phyloP scores from a whole-genome alignment of 2,888 invertebrate species.

The Galeruca laticollis region DNA sequence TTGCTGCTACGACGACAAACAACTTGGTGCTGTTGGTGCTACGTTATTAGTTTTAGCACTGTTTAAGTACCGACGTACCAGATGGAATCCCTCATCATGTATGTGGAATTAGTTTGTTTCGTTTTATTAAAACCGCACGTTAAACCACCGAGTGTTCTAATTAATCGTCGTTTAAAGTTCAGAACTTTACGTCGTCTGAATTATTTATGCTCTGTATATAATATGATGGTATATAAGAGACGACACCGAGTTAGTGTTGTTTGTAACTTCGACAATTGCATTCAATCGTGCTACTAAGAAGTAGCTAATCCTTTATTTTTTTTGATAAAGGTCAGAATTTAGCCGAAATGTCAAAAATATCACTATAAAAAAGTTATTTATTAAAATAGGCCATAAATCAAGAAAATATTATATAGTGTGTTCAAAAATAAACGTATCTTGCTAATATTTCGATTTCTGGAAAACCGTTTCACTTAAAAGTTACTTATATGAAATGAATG shows the following conservation, averaged over 20 bases:
- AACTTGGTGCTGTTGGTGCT: constrained; percentile 48
- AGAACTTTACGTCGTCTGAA: constrained; percentile 37
- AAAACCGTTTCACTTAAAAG: too few species aligned
- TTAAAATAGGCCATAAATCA: too few species aligned
- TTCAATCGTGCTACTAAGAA: not conserved
- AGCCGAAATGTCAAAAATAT: too few species aligned
- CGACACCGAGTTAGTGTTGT: not conserved
- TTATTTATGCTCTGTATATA: constrained; percentile 19
- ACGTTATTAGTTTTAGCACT: constrained; percentile 50
- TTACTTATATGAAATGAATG: too few species aligned
- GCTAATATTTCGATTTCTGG: too few species aligned
- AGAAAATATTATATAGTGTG: too few species aligned
- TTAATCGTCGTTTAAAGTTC: constrained; percentile 51
- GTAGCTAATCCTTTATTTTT: too few species aligned
- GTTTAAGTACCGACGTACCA: constrained; percentile 47
- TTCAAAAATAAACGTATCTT: too few species aligned
- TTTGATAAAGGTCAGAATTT: too few species aligned
- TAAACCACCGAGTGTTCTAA: constrained; percentile 46
- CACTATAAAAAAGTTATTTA: too few species aligned
- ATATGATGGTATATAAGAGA: not conserved
- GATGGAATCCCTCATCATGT: constrained; percentile 53
- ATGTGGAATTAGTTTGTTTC: constrained; percentile 54
- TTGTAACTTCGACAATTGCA: not conserved
- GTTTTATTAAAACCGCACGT: constrained; percentile 49
- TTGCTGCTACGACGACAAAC: constrained; percentile 55